Evolutionary conservation across 2,797 vertebrate species (phyloP), one percentile per base, ranked within the genome.

Genomic region (Cirrhinus molitorella): DNA sequence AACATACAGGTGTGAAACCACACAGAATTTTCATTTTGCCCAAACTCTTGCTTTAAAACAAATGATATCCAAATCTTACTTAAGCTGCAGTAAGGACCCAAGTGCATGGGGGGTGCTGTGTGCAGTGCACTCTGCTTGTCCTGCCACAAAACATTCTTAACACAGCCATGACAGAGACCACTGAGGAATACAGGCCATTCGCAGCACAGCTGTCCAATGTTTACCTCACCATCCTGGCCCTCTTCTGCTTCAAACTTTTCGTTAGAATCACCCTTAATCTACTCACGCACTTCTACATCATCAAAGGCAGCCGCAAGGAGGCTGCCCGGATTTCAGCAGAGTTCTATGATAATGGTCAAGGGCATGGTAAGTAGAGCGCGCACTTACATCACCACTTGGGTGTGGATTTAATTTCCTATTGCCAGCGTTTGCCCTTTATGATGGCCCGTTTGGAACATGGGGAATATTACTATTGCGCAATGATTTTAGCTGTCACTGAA

Each of bases 191-290:
- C 92, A 96, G 96, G 89, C 96, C 96, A 14, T 99, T 99, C 72
- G 93, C 96, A 47, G 95, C 95, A 85, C 96, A 96, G 90, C 91
- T 98, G 89, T 96, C 96, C 89, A 98, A 97, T 92, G 97, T 98
- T 93, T 99, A 99, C 94, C 95, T 99, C 90, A 99, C 97, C 51
- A 99, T 99, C 90, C 94, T 99, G 88, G 96, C 97, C 2, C 96
- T 99, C 83, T 99, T 99, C 93, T 99, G 97, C 91, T 99, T 99
- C 91, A 99, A 99, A 87, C 96, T 99, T 85, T 99, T 99, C 87
- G 94, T 99, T 89, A 99, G 98, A 94, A 97, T 99, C 90, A 97
- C 97, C 87, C 97, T 99, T 0, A 98, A 96, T 91, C 94, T 99
- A 87, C 96, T 99, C 49, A 96, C 97, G 63, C 96, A 98, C 89